Percentiles rank a stretch among this genome's conserved stretches.
phyloP scores from a whole-genome alignment of 2,888 invertebrate genomes.

The Agonopterix heracliana region DNA sequence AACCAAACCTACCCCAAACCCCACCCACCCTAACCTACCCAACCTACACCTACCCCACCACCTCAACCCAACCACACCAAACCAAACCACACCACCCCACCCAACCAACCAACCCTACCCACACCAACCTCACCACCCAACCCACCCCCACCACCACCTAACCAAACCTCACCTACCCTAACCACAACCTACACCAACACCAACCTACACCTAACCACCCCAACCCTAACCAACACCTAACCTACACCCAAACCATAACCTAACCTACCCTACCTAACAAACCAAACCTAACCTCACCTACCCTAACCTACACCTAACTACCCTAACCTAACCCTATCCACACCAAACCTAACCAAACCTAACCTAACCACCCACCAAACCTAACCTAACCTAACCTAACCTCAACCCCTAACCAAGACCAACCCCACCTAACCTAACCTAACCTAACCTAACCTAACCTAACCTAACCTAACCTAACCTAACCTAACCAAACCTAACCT shows the following conservation, averaged over 20 bases:
- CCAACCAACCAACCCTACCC: conserved; percentile 11
- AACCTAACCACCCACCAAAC: conserved; percentile 15
- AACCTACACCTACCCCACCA: conserved; percentile 8
- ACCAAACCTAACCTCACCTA: conserved; percentile 8
- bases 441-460: conserved; percentile 11
- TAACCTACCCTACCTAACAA: conserved; percentile 12
- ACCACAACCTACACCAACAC: conserved; percentile 11
- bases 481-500: conserved; percentile 8
- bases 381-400: conserved; percentile 16
- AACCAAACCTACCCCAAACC: conserved; percentile 12
- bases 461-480: conserved; percentile 10
- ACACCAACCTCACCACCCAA: conserved; percentile 20
- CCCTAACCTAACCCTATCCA: conserved; percentile 5
- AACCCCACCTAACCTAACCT: conserved; percentile 14
- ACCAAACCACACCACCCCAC: conserved; percentile 7
- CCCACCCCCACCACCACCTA: conserved; percentile 11
- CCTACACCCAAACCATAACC: conserved; percentile 12
- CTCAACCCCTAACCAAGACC: conserved; percentile 16
- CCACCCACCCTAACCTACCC: conserved; percentile 12
- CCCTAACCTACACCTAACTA: conserved; percentile 3
- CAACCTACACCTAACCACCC: conserved; percentile 14
- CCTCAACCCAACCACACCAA: conserved; percentile 6
- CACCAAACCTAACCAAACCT: conserved; percentile 10
- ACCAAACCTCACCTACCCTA: conserved; percentile 13
- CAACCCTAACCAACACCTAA: conserved; percentile 5